Percentiles rank a stretch among this genome's conserved stretches.
These are phyloP conservation scores for Heterocephalus glaber DNA, from an alignment of 2,113 vertebrate genomes.

Conservation along the genomic window DNA sequence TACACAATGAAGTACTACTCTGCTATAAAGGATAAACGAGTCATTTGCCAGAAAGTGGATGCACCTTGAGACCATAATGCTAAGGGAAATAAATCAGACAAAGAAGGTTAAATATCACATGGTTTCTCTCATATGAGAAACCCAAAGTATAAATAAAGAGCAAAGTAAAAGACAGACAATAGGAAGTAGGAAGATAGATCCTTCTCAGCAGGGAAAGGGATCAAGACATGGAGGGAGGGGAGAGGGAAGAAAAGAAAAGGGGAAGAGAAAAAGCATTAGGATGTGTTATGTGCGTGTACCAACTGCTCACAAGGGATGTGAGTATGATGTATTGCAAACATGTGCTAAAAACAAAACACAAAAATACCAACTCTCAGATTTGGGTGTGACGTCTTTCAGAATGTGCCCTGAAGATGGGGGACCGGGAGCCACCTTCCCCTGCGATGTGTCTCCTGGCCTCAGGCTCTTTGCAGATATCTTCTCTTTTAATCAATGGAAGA, in stretches of 20 bases:
- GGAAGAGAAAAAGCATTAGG: neutral
- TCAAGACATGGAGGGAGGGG: neutral
- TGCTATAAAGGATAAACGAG: neutral
- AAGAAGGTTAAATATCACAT: neutral
- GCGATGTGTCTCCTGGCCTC: fast-evolving
- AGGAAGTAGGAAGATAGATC: neutral
- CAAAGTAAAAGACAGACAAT: neutral
- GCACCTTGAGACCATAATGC: neutral
- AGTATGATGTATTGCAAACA: neutral
- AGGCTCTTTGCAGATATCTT: neutral
- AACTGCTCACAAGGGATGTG: neutral
- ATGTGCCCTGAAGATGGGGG: neutral
- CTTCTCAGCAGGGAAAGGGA: neutral
- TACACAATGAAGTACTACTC: neutral
- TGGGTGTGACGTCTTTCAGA: neutral
- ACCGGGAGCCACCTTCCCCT: neutral
- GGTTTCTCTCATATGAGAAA: neutral
- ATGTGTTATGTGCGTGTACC: neutral
- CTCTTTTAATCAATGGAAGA: neutral
- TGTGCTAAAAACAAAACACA: neutral
- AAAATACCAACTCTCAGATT: neutral
- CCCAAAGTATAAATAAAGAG: neutral
- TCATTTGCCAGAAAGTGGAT: neutral
- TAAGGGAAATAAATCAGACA: neutral
- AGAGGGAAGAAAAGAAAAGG: too few relatives aligned